A percentile compares a stretch with the other conserved stretches of the same genome.
Conservation (phyloP, 2,113 vertebrate genomes). For the Malaclemys terrapin region DNA sequence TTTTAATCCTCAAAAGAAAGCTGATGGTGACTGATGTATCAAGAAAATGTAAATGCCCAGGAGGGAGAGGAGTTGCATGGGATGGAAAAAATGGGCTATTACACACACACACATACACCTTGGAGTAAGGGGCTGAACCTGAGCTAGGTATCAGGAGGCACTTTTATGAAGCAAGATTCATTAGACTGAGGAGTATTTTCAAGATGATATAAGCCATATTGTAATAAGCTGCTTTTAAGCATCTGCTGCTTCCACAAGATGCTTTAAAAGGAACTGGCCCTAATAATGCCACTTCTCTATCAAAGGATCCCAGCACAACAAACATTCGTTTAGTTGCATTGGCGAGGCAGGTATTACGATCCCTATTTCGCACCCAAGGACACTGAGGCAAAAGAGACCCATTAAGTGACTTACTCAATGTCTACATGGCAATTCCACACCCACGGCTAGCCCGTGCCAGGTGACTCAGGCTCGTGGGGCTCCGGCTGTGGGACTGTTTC, state of each 20-base stretch:
- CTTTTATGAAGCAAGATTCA: background rate
- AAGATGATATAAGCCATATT: background rate
- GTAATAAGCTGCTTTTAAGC: background rate
- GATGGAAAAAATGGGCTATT: background rate
- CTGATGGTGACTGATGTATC: background rate
- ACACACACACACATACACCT: accelerated
- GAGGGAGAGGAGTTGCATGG: background rate
- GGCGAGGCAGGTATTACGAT: background rate
- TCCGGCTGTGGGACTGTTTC: background rate
- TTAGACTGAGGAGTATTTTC: background rate
- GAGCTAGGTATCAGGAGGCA: background rate
- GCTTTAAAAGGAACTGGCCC: background rate
- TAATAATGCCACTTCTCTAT: background rate
- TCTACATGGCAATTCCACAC: background rate
- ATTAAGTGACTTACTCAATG: background rate
- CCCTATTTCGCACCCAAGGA: background rate
- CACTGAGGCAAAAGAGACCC: background rate
- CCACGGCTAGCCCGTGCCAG: background rate
- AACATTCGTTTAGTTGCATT: background rate
- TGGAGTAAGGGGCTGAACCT: background rate
- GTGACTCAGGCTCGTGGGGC: background rate
- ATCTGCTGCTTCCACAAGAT: background rate
- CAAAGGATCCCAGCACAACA: background rate
- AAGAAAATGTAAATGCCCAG: background rate
- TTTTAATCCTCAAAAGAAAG: background rate